Conservation (phyloP, 2,888 invertebrate genomes). For the Blomia tropicalis region DNA sequence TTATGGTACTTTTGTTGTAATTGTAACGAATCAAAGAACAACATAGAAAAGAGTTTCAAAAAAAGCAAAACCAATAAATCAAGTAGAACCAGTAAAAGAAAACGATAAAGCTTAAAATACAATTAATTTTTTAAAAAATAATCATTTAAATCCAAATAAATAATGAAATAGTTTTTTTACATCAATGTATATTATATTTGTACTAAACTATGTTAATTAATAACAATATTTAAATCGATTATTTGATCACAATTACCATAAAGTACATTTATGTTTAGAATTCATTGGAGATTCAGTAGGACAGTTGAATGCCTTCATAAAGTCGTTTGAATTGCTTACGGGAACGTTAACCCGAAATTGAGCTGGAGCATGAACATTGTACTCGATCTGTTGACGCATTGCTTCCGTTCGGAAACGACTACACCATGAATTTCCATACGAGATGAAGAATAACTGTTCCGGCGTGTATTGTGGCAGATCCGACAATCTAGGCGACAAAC, state of each 20-base stretch:
- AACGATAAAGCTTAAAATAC: too few species aligned
- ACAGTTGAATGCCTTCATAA: constrained; percentile 19
- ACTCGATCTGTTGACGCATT: constrained; percentile 1
- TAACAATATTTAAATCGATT: background rate
- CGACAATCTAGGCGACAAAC: background rate
- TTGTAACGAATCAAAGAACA: too few species aligned
- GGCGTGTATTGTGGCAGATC: background rate
- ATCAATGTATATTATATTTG: too few species aligned
- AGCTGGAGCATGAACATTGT: constrained; percentile 21
- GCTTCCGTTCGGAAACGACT: constrained; percentile 38
- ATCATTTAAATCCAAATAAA: too few species aligned
- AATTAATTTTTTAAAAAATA: too few species aligned
- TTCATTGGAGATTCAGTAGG: constrained; percentile 14
- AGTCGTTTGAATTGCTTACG: constrained; percentile 13
- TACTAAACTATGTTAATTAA: too few species aligned
- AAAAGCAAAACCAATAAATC: too few species aligned
- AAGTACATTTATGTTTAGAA: constrained; percentile 17
- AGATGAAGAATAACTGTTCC: background rate
- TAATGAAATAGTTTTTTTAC: too few species aligned
- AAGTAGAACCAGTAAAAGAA: too few species aligned
- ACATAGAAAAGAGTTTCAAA: too few species aligned
- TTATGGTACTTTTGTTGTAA: too few species aligned
- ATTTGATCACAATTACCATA: constrained; percentile 9
- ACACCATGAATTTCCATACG: constrained; percentile 52
- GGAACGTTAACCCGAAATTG: constrained; percentile 23